Evolutionary conservation across 2,113 vertebrate species (phyloP), one percentile per base, ranked within the genome.

Genomic region (Elanus axillaris): DNA sequence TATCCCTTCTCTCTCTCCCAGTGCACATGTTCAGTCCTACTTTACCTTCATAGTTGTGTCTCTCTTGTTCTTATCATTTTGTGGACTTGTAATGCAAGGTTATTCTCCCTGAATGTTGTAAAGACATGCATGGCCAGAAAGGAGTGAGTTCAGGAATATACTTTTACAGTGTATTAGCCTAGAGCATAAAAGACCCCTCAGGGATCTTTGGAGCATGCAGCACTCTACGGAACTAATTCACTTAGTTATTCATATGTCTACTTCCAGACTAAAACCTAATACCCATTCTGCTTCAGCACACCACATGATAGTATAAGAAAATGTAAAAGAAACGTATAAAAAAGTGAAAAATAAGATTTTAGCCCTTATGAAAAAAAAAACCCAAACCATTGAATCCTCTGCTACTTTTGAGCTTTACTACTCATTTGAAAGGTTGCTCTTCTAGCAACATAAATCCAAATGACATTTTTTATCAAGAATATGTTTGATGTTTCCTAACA

Each of bases 1-100:
- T 25, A 12, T 29, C 26, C 38, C 11, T 69, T 77, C 16, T 27
- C 20, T 58, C 11, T 68, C 11, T 53, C 34, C 7, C 40, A 58
- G 60, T 7, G 6, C 19, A 17, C 1, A 0, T 77, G 16, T 50
- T 67, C 50, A 81, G 38, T 16, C 32, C 40, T 71, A 11, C 16
- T 40, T 52, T 27, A 17, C 2, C 10, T 34, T 9, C 31, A 13
- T 11, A 59, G 8, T 21, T 1, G 0, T 64, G 16, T 32, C 22
- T 78, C 29, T 42, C 42, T 75, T 81, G 22, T 18, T 90, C 34
- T 84, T 59, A 27, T 31, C 27, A 10, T 40, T 89, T 68, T 59
- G 40, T 52, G 58, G 34, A 25, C 34, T 69, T 21, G 22, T 34
- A 69, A 60, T 76, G 40, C 26, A 56, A 73, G 27, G 7, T 18